phyloP scores from a whole-genome alignment of 2,888 invertebrate genomes.

The Drosophila birchii region DNA sequence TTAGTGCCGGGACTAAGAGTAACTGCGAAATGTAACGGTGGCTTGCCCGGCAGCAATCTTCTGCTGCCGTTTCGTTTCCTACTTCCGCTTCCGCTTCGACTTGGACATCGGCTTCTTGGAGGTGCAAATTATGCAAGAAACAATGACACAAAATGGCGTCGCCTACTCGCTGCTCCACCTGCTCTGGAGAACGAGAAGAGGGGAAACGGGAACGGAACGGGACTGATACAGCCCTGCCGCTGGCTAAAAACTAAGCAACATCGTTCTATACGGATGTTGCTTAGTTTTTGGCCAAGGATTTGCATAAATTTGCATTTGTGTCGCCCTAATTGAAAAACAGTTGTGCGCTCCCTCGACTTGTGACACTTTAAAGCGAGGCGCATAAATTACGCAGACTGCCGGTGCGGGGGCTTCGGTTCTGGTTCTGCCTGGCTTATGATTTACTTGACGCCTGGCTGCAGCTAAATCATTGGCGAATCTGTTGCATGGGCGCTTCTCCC shows the following conservation, averaged over 20 bases:
- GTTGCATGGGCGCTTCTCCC: slow-evolving; percentile 52
- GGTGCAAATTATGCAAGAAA: slow-evolving; percentile 45
- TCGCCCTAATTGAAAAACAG: slow-evolving; percentile 74
- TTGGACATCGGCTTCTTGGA: slow-evolving; percentile 5
- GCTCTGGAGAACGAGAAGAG: not conserved
- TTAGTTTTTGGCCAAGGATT: slow-evolving; percentile 78
- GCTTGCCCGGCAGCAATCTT: slow-evolving; percentile 59
- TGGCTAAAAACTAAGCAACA: slow-evolving; percentile 16
- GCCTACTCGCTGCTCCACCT: slow-evolving; percentile 12
- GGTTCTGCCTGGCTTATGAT: slow-evolving; percentile 63
- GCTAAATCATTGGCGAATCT: slow-evolving; percentile 81
- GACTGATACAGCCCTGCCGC: slow-evolving; percentile 18
- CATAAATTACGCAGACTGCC: slow-evolving; percentile 69
- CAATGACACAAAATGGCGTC: slow-evolving; percentile 50
- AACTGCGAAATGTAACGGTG: slow-evolving; percentile 62
- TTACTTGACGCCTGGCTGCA: slow-evolving; percentile 77
- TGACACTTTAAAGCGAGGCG: slow-evolving; percentile 76
- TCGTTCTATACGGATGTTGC: slow-evolving; percentile 57
- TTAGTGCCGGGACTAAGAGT: slow-evolving; percentile 53
- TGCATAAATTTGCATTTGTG: slow-evolving; percentile 76
- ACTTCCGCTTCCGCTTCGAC: slow-evolving; percentile 33
- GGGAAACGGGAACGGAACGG: not conserved
- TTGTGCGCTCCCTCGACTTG: slow-evolving; percentile 52
- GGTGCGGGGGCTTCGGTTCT: not conserved
- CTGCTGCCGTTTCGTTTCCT: slow-evolving; percentile 31